Evolutionary conservation across 1,140 invertebrate genomes (phyloP), one percentile per base, ranked within the genome.

Genomic region (Anadara kagoshimensis): DNA sequence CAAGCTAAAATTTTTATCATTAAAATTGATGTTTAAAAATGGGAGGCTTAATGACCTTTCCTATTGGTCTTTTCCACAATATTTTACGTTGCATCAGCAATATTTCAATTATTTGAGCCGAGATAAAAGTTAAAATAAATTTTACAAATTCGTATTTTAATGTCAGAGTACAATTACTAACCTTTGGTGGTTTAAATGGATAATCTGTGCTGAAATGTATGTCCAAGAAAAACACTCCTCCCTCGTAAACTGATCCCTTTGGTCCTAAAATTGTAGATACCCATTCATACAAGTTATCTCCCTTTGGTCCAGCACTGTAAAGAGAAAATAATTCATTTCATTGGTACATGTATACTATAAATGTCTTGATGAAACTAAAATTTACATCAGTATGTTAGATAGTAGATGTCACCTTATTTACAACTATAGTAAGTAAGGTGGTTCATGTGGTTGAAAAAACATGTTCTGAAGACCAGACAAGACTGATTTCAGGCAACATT

Each of bases 171-270:
- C 2, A 7, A 36, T 3, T 36, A 36, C 29, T 7, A 36, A 99
- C 95, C 81, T 85, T 87, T 63, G 86, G 86, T 44, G 85, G 85
- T 73, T 87, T 87, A 65, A 87, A 88, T 36, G 86, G 86, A 70
- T 86, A 87, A 54, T 88, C 85, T 54, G 79, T 47, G 16, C 94
- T 92, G 16, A 96, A 91, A 56, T 92, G 89, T 5, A 96, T 90
- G 78, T 92, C 91, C 3, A 96, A 76, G 76, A 93, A 91, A 86
- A 96, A 96, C 16, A 92, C 87, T 3, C 94, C 94, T 11, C 91
- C 91, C 86, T 94, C 93, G 81, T 95, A 96, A 0, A 84, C 82
- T n/a, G 81, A 82, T 3, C 83, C 87, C 11, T 76, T 75, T 51
- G 86, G 86, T 44, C 86, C 86, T 12, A 85, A 70, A 56, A 88